phyloP scores from a whole-genome alignment of 2,797 vertebrate species.

The Cacajao melanocephalus region DNA sequence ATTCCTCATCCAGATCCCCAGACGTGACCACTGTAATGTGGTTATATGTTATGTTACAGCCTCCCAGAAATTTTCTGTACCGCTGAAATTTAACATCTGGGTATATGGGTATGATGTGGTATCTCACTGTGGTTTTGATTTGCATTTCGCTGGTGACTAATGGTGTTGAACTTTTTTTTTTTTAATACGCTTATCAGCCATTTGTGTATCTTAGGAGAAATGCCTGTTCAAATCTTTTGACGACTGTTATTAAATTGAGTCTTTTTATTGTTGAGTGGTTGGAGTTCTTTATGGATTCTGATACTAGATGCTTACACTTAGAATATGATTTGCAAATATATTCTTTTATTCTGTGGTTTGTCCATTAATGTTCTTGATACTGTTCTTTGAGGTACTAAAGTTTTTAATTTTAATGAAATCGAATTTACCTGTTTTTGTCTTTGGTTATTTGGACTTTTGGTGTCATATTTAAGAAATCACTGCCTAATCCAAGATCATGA shows the following conservation, averaged over 20 bases:
- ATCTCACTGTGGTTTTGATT: not conserved
- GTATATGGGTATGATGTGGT: not conserved
- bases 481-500: not conserved
- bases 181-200: accelerated
- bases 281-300: not conserved
- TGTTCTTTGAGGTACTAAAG: not conserved
- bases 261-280: not conserved
- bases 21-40: not conserved
- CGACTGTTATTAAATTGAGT: not conserved
- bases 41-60: not conserved
- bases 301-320: no score
- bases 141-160: accelerated
- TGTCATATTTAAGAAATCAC: not conserved
- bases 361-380: not conserved
- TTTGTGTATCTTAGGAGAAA: not conserved
- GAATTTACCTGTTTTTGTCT: not conserved
- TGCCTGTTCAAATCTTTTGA: not conserved
- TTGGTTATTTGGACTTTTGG: not conserved
- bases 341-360: not conserved
- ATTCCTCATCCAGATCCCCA: no score
- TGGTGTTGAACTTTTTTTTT: not conserved
- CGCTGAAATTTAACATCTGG: not conserved
- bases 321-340: not conserved
- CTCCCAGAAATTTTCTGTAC: not conserved
- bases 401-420: not conserved